phyloP scores from a whole-genome alignment of 1,140 invertebrate genomes.

The Eriocheir sinensis region DNA sequence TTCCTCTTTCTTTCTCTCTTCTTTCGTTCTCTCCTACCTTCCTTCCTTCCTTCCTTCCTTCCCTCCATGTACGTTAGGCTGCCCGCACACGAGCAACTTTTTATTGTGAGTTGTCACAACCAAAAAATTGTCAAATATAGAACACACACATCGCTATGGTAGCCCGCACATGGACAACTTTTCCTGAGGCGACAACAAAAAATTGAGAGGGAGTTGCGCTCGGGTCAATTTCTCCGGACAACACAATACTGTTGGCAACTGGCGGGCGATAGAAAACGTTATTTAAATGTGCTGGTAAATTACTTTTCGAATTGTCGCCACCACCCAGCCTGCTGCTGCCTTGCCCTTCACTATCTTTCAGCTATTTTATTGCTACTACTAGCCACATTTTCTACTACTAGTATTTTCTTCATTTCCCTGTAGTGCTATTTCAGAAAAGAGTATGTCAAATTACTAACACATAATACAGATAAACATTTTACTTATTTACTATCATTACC shows the following conservation, averaged over 20 bases:
- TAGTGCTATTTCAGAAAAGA: conserved; percentile 52
- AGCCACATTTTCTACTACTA: conserved; percentile 45
- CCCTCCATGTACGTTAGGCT: too few relatives aligned
- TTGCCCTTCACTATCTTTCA: conserved; percentile 15
- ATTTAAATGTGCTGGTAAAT: conserved; percentile 1
- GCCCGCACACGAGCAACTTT: too few relatives aligned
- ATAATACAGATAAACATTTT: conserved; percentile 3
- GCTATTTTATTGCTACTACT: conserved; percentile 27
- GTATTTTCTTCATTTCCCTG: conserved; percentile 54
- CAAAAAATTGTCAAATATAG: too few relatives aligned
- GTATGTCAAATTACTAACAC: conserved; percentile 1
- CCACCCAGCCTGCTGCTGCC: conserved; percentile 37
- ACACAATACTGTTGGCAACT: conserved; percentile 45
- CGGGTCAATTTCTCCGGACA: conserved; percentile 30
- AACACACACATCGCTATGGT: neutral
- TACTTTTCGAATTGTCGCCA: conserved; percentile 34
- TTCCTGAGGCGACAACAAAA: conserved; percentile 42
- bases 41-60: too few relatives aligned
- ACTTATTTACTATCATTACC: conserved; percentile 57
- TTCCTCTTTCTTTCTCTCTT: too few relatives aligned
- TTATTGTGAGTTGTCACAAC: too few relatives aligned
- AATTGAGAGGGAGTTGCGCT: neutral
- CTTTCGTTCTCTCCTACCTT: too few relatives aligned
- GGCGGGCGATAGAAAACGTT: conserved; percentile 48
- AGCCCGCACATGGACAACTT: conserved; percentile 48